Evolutionary conservation across 2,797 vertebrate genomes (phyloP).

Genomic region (Eulemur rubriventer): DNA sequence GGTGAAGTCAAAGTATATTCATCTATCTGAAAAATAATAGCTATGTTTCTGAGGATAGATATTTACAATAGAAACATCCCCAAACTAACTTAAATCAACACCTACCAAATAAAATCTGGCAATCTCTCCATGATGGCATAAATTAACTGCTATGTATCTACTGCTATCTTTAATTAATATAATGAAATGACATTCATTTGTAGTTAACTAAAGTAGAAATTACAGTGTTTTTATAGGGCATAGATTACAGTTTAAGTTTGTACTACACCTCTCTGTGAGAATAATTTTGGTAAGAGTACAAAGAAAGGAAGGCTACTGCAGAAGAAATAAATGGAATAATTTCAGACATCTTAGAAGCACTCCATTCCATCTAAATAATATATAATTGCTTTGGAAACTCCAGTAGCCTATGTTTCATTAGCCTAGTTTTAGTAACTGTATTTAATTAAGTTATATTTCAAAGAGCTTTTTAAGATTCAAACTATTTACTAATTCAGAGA

Average conservation of each 20-base stretch:
- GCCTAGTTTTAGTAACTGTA: constrained; percentile 17
- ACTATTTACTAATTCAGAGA: constrained; percentile 25
- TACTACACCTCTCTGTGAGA: background rate
- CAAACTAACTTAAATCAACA: background rate
- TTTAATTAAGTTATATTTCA: constrained; percentile 54
- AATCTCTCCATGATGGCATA: background rate
- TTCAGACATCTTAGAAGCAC: background rate
- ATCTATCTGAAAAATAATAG: constrained; percentile 34
- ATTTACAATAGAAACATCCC: background rate
- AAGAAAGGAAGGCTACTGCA: background rate
- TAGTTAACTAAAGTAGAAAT: background rate
- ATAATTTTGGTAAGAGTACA: background rate
- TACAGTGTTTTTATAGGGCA: background rate
- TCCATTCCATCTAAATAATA: constrained; percentile 18
- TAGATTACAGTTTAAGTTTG: background rate
- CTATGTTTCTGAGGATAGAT: background rate
- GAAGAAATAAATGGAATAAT: background rate
- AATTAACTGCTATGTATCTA: background rate
- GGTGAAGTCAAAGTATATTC: background rate
- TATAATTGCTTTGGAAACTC: constrained; percentile 26
- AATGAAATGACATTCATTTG: background rate
- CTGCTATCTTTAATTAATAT: background rate
- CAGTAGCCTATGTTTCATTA: constrained; percentile 31
- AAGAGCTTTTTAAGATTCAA: constrained; percentile 52
- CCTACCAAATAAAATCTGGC: too few species aligned